Evolutionary conservation across 2,113 vertebrate genomes (phyloP), one percentile per base, ranked within the genome.

Genomic region (Trematocara marginatum): DNA sequence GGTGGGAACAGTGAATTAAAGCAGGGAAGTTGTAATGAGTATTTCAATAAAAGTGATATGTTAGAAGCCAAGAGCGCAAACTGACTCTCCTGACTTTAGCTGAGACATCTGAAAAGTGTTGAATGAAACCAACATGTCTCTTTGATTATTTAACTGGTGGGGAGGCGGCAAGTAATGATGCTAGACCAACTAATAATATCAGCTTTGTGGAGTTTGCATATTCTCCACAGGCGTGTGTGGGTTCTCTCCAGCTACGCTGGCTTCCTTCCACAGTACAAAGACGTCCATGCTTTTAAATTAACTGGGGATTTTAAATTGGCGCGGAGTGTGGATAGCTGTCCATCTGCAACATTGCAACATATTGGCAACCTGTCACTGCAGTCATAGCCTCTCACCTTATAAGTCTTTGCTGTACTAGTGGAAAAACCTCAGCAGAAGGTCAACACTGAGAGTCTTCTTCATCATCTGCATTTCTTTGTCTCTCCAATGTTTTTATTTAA

Each of bases 391-490:
- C 35, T 42, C 64, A 69, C n/a, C 38, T 42, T 42, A 69, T 4
- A 40, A 69, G 64, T 69, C n/a, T 69, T 42, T 7, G 6, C 34
- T 69, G 35, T 26, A 15, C 4, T 69, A 69, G 64, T 71, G 66
- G 12, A 69, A 74, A 61, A n/a, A 35, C 88, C 78, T 83, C 84
- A 87, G 78, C 83, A 52, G 80, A 54, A 45, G 56, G 79, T 31
- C 76, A 78, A 26, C 87, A 31, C 76, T 81, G 13, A 80, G 81
- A 80, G 83, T 56, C 76, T 83, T 84, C 76, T n/a, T 64, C 82
- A 5, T 40, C 53, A 61, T 94, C 93, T 95, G 94, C 93, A 84
- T 88, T 94, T 95, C 90, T 90, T 61, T 81, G 87, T 79, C 80
- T 89, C 71, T 49, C 84, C 84, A 82, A 71, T 81, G 79, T 84